Conservation (phyloP, 1,140 invertebrate genomes). For the Dinoponera quadriceps region DNA sequence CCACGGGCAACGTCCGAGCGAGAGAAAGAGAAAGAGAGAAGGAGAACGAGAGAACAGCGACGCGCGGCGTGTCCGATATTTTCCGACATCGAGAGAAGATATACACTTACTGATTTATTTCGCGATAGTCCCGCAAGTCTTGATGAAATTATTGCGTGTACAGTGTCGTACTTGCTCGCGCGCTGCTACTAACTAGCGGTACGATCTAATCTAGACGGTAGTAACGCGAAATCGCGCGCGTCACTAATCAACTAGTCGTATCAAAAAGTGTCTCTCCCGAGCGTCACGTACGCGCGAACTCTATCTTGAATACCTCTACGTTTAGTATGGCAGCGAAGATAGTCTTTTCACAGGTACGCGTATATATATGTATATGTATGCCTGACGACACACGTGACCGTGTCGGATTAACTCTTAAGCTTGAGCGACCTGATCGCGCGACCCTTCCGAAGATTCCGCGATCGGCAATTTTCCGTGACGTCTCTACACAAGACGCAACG, state of each 20-base stretch:
- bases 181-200: conserved; percentile 56
- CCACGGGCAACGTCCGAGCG: neutral
- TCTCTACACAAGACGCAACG: neutral
- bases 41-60: neutral
- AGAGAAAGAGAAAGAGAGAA: neutral
- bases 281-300: conserved; percentile 31
- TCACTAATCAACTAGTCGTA: conserved; percentile 65
- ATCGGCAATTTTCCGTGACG: neutral
- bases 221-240: conserved; percentile 49
- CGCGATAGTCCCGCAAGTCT: conserved; percentile 63
- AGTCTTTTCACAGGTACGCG: conserved; percentile 48
- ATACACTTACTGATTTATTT: conserved; percentile 65
- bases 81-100: conserved; percentile 31
- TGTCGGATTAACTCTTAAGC: conserved; percentile 11
- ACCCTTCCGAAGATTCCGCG: neutral
- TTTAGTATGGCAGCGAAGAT: conserved; percentile 41
- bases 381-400: too few relatives aligned
- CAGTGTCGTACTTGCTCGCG: conserved; percentile 32
- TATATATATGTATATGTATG: conserved; percentile 11
- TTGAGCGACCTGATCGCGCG: neutral
- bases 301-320: conserved; percentile 12
- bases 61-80: conserved; percentile 14
- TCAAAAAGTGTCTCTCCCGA: conserved; percentile 61
- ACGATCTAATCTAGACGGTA: conserved; percentile 61
- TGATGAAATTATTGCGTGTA: conserved; percentile 59